Evolutionary conservation across 2,888 invertebrate genomes (phyloP).

Genomic region (Agapostemon virescens): DNA sequence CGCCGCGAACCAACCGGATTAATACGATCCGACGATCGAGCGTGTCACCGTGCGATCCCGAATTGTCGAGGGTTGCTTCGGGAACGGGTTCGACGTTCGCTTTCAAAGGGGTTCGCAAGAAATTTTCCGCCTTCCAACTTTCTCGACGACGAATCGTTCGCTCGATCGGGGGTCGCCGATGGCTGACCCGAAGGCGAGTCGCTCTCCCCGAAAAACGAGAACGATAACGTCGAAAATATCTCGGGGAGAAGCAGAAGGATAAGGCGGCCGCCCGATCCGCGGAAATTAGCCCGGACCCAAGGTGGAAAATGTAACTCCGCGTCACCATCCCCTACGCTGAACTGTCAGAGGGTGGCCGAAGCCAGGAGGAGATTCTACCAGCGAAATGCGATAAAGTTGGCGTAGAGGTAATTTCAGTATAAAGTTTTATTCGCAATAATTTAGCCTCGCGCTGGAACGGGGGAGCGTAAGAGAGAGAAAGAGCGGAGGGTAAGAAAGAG

Average conservation of each 20-base stretch:
- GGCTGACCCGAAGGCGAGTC: no score
- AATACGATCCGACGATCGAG: background rate
- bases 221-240: background rate
- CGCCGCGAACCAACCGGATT: constrained; percentile 45
- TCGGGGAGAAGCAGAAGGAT: no score
- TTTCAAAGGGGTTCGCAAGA: no score
- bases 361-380: constrained; percentile 44
- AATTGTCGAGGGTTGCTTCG: no score
- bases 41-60: background rate
- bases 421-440: constrained; percentile 81
- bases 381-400: constrained; percentile 79
- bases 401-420: constrained; percentile 79
- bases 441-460: constrained; percentile 68
- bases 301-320: constrained; percentile 55
- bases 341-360: constrained; percentile 48
- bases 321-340: constrained; percentile 46
- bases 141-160: no score
- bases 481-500: constrained; percentile 4
- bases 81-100: background rate
- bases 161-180: no score
- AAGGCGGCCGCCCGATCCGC: constrained; percentile 33
- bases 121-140: no score
- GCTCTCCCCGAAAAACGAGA: background rate
- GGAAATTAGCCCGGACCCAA: constrained; percentile 54
- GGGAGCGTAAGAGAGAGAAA: constrained; percentile 31